phyloP scores from a whole-genome alignment of 2,113 vertebrate genomes.

The Thomomys bottae region DNA sequence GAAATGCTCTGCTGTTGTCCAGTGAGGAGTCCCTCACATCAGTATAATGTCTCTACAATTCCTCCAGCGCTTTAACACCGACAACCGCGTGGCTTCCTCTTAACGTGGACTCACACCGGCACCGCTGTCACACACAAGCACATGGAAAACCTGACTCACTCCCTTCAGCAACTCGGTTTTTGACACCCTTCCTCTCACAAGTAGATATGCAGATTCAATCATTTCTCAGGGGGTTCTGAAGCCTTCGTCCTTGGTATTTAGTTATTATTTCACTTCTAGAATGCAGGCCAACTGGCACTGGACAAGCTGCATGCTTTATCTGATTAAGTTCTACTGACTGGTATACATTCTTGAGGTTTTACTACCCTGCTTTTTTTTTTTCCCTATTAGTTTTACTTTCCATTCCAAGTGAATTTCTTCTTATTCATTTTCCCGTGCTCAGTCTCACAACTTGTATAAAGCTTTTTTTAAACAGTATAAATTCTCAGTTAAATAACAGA shows the following conservation, averaged over 20 bases:
- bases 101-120: not conserved
- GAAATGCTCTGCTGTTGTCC: not conserved
- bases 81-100: not conserved
- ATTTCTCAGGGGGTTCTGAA: not conserved
- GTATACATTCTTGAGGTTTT: not conserved
- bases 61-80: not conserved
- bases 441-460: not conserved
- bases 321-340: too few relatives aligned
- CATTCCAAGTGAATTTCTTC: constrained; percentile 1
- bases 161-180: constrained; percentile 8
- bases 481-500: not conserved
- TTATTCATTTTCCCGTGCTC: constrained; percentile 26
- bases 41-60: not conserved
- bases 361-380: not conserved
- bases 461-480: not conserved
- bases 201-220: not conserved
- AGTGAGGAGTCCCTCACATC: not conserved
- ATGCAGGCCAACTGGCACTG: not conserved
- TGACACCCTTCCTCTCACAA: not conserved
- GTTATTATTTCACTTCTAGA: constrained; percentile 23
- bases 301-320: not conserved
- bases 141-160: not conserved
- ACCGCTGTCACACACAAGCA: not conserved
- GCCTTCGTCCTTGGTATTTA: not conserved
- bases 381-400: not conserved